Percentiles rank a stretch among this genome's conserved stretches.
These are phyloP conservation scores for Caenorhabditis sinica DNA, from an alignment of 2,888 invertebrate genomes.

Conservation along the genomic window DNA sequence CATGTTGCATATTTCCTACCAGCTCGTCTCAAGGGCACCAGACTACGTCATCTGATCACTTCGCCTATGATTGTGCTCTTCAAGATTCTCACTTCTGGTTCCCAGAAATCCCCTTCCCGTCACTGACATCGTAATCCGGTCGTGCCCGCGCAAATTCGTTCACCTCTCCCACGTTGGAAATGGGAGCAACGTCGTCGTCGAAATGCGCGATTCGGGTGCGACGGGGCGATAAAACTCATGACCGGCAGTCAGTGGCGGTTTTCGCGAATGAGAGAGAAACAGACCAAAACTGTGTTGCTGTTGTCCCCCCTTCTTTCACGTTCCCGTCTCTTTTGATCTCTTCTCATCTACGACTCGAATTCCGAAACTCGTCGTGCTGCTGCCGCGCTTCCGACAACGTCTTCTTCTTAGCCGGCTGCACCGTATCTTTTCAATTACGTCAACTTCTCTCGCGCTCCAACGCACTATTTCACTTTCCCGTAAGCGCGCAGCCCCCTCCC, in stretches of 20 bases:
- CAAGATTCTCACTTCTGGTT: background rate
- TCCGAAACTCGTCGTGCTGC: slow-evolving; percentile 63
- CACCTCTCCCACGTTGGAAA: slow-evolving; percentile 49
- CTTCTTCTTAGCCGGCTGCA: slow-evolving; percentile 48
- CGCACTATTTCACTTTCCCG: slow-evolving; percentile 45
- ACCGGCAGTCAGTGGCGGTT: slow-evolving; percentile 49
- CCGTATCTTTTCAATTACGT: slow-evolving; percentile 64
- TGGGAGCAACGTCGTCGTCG: slow-evolving; percentile 60
- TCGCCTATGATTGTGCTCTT: no score
- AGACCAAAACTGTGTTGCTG: slow-evolving; percentile 51
- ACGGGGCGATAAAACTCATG: slow-evolving; percentile 64
- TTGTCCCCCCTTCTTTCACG: slow-evolving; percentile 19
- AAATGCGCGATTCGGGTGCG: slow-evolving; percentile 59
- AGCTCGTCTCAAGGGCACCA: no score
- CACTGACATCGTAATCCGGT: slow-evolving; percentile 36
- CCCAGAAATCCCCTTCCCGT: background rate
- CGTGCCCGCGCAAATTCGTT: slow-evolving; percentile 17
- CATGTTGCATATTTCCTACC: background rate
- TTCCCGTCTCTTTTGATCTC: slow-evolving; percentile 52
- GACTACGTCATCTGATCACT: no score
- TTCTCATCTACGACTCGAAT: slow-evolving; percentile 55
- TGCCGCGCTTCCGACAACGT: slow-evolving; percentile 46
- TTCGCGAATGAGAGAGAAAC: slow-evolving; percentile 26
- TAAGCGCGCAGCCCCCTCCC: slow-evolving; percentile 25
- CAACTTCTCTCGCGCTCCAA: slow-evolving; percentile 45